Evolutionary conservation across 2,797 vertebrate species (phyloP), one percentile per base, ranked within the genome.

Genomic region (Sebastes hubbsi): DNA sequence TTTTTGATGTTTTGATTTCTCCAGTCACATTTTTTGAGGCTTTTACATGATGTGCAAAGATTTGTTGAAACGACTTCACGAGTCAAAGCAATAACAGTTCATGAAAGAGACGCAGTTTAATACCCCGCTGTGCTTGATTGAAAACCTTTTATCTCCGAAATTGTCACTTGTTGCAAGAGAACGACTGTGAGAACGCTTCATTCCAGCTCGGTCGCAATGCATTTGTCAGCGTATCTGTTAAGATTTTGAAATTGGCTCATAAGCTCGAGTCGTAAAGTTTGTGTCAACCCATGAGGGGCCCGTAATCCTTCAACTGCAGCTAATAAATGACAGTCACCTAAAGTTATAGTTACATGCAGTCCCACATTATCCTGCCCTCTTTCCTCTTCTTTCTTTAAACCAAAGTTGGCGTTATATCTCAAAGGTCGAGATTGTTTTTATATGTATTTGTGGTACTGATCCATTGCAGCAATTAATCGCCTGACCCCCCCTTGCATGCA

Each of bases 131-230:
- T 54, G 79, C 55, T 70, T 30, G n/a, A 71, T 66, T 67, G 27
- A 76, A 59, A 42, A 59, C 14, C 16, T 71, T 69, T 74, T 56
- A 46, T 67, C 62, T 82, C 24, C 9, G 20, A 72, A 72, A 76
- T 42, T 58, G 32, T 52, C 46, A 7, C 6, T 65, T 58, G 74
- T 34, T 63, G 22, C 49, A 13, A 1, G 6, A 29, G 34, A 74
- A 56, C n/a, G 16, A 38, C 29, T 2, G 6, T n/a, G 6, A 25
- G 58, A 61, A 9, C 1, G 3, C 12, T 6, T 67, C 8, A 18
- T 60, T 77, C 7, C n/a, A 2, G 5, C 49, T n/a, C 1, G 11
- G n/a, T 24, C 20, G 42, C 38, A 72, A 54, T 36, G 30, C 6
- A 38, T 49, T 38, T 52, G 11, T 38, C 1, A 16, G 7, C 24